A percentile compares a stretch with the other conserved stretches of the same genome.
Conservation (phyloP, 2,797 vertebrate species). For the Malurus leucopterus region DNA sequence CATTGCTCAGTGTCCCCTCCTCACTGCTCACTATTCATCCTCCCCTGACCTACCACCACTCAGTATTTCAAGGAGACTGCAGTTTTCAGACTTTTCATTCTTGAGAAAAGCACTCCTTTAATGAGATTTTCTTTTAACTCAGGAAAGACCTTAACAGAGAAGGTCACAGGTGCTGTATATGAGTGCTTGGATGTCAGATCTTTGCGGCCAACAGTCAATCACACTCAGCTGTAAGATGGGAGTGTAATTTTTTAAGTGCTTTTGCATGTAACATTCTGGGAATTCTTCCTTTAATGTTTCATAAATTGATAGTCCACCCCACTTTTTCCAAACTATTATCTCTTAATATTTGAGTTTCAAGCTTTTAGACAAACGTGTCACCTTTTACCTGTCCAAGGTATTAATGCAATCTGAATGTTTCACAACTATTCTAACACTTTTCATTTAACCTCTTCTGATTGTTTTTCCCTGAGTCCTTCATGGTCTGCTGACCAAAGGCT, state of each 20-base stretch:
- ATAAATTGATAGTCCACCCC: neutral
- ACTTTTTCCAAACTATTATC: neutral
- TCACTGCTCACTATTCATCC: neutral
- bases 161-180: neutral
- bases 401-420: neutral
- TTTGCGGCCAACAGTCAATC: neutral
- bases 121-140: neutral
- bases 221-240: neutral
- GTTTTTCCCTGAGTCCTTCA: neutral
- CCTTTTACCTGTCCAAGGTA: neutral
- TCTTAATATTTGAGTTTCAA: neutral
- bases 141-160: neutral
- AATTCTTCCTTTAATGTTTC: neutral
- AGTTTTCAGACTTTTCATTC: neutral
- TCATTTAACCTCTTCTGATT: neutral
- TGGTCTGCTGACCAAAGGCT: neutral
- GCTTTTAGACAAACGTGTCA: neutral
- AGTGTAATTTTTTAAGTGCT: neutral
- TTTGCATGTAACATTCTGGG: neutral
- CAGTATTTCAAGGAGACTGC: neutral
- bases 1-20: neutral
- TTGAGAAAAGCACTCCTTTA: neutral
- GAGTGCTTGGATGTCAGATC: neutral
- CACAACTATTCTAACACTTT: neutral
- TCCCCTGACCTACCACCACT: neutral